Base-by-base conservation (phyloP, 2,888 invertebrate genomes). In the Apamea epomidion region DNA sequence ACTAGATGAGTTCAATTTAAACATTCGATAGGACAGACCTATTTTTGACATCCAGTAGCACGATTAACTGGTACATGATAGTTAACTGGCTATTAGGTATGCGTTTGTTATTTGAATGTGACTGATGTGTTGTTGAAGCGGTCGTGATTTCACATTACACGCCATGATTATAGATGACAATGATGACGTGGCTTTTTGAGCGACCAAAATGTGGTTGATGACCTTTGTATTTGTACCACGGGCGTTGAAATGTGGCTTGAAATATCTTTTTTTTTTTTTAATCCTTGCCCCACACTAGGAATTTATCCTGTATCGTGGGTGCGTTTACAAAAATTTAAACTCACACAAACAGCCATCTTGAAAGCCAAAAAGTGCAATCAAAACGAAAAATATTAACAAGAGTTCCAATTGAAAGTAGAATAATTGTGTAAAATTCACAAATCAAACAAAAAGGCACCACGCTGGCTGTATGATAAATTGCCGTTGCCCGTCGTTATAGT, bases 361-460 rank as follows among this genome's bases (percentile, higher is more conserved):
- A 48, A 62, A 42, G 21, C n/a, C 45, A 54, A 64, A 51, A 32
- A 29, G 0, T 37, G 58, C 65, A 65, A 58, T 51, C 54, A 62
- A 78, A 54, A 3, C 5, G 2, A 54, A 42, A 25, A 76, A 45
- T 48, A 16, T 5, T 10, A 45, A 58, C 68, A n/a, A 58, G 6
- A 54, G 29, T 65, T 73, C 18, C 18, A 85, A 84, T 78, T 70
- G 51, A 64, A 82, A 86, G 58, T 54, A 45, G 21, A 21, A 45
- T 37, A 54, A 51, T 73, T 32, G 32, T 54, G n/a, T 37, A 65
- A 51, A 72, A 65, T 3, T 76, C 21, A 29, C 77, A 74, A 87
- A 68, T 74, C 29, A 68, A 80, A 76, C 42, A 85, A 85, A 85
- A 85, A 76, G 51, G 65, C 58, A 32, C 10, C 45, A 29, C 25